Base-by-base conservation (phyloP, 1,140 invertebrate species). In the Drosophila trapezifrons region DNA sequence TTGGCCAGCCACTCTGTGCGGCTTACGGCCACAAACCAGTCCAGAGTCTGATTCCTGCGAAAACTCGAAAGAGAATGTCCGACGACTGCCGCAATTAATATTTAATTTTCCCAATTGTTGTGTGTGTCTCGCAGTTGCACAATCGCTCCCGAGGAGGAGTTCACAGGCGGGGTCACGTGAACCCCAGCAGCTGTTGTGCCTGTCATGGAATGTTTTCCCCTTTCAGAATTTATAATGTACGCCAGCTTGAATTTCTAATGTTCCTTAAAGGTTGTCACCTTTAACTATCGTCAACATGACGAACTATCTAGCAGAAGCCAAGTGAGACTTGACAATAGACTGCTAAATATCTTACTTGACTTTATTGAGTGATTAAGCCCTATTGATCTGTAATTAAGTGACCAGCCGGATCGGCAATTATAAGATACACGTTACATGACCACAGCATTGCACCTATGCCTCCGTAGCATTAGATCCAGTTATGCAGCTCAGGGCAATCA, bases 31-130 rank as follows among this genome's bases (percentile, higher is more conserved):
- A 29, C 29, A 63, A 76, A 60, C 29, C 46, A 71, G 69, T 72
- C 65, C 15, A 29, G 7, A 71, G 46, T 40, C 42, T 32, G 77
- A 75, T 79, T 71, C 43, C 46, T 46, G 54, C 47, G 18, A 38
- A 52, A 62, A 74, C 46, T 27, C 17, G 7, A 63, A 78, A 71
- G 78, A 86, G 81, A 85, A 80, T 85, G 82, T 74, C 17, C 45
- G 71, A 80, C 70, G 71, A 80, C 70, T 81, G 58, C 75, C 60
- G 15, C 62, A 60, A 76, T 82, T 78, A 85, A 78, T 72, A 78
- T 64, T 52, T 78, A 62, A 82, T 82, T 82, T 67, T 58, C 47
- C 62, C 51, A 74, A 60, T 67, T 71, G 56, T 42, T 29, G 49
- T 58, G 57, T 42, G 20, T 22, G 22, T 32, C 51, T 32, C 35